phyloP scores from a whole-genome alignment of 1,140 invertebrate genomes.

The Atta cephalotes region DNA sequence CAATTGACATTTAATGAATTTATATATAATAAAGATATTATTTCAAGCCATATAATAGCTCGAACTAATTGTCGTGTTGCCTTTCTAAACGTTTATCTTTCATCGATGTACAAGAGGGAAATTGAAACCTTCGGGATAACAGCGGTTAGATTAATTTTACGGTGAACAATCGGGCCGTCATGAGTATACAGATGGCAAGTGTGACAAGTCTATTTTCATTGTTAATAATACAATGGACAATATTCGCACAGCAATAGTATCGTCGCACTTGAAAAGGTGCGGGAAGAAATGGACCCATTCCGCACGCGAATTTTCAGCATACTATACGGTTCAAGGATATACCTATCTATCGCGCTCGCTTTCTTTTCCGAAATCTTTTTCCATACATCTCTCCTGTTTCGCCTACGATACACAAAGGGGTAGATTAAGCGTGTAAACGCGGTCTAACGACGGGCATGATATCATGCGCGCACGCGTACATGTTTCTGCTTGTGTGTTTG shows the following conservation, averaged over 20 bases:
- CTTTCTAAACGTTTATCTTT: slow-evolving; percentile 48
- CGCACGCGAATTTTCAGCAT: slow-evolving; percentile 3
- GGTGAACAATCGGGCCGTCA: neutral
- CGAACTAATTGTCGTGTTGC: slow-evolving; percentile 36
- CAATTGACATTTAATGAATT: slow-evolving; percentile 25
- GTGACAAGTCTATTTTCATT: slow-evolving; percentile 34
- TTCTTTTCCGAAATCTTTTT: slow-evolving; percentile 33
- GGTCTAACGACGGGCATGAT: slow-evolving; percentile 49
- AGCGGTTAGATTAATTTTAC: slow-evolving; percentile 38
- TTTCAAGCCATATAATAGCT: neutral
- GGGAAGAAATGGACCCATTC: neutral
- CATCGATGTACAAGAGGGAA: neutral
- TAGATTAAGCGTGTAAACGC: slow-evolving; percentile 56
- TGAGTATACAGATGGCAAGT: neutral
- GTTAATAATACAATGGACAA: slow-evolving; percentile 20
- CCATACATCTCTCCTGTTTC: slow-evolving; percentile 16
- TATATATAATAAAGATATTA: slow-evolving; percentile 33
- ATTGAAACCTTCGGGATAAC: slow-evolving; percentile 37
- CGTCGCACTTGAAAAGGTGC: slow-evolving; percentile 29
- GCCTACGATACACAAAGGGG: slow-evolving; percentile 60
- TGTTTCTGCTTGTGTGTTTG: neutral
- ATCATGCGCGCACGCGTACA: slow-evolving; percentile 28
- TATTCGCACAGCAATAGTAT: neutral
- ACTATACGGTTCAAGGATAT: neutral
- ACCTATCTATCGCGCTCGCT: neutral